Percentiles rank a stretch among this genome's conserved stretches.
Conservation (phyloP, 2,797 vertebrate genomes). For the Danio kyathit region DNA sequence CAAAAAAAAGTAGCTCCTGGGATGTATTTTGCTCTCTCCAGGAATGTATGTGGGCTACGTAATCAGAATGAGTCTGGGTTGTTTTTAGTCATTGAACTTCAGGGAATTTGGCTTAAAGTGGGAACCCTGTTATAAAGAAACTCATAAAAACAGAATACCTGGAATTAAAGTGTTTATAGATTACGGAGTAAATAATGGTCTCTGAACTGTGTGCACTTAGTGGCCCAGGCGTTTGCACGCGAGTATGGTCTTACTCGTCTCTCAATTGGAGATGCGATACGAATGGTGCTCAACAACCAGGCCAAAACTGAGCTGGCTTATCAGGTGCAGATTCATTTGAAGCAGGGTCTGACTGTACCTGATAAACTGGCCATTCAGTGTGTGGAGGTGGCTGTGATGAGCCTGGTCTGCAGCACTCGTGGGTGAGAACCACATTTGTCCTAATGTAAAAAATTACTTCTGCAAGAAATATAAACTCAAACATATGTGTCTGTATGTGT, state of each 20-base stretch:
- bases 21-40: too few species aligned
- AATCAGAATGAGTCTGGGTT: too few species aligned
- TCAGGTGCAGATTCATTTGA: conserved; percentile 81
- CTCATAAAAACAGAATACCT: too few species aligned
- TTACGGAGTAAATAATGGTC: not conserved
- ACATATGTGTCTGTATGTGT: not conserved
- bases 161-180: too few species aligned
- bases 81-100: too few species aligned
- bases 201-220: conserved; percentile 70
- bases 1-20: too few species aligned
- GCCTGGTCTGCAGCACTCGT: conserved; percentile 76
- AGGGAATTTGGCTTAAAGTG: too few species aligned
- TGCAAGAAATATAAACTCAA: conserved; percentile 2
- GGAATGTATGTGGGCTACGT: too few species aligned
- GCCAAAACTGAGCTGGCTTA: conserved; percentile 80
- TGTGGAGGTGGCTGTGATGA: conserved; percentile 86
- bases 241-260: conserved; percentile 84
- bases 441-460: not conserved
- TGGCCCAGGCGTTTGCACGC: conserved; percentile 83
- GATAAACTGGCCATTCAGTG: conserved; percentile 89
- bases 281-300: conserved; percentile 77
- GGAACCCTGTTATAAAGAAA: too few species aligned
- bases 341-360: conserved; percentile 83
- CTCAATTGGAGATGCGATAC: conserved; percentile 85
- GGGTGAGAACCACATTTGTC: conserved; percentile 79